Evolutionary conservation across 1,140 invertebrate genomes (phyloP).

Genomic region (Diuraphis noxia): DNA sequence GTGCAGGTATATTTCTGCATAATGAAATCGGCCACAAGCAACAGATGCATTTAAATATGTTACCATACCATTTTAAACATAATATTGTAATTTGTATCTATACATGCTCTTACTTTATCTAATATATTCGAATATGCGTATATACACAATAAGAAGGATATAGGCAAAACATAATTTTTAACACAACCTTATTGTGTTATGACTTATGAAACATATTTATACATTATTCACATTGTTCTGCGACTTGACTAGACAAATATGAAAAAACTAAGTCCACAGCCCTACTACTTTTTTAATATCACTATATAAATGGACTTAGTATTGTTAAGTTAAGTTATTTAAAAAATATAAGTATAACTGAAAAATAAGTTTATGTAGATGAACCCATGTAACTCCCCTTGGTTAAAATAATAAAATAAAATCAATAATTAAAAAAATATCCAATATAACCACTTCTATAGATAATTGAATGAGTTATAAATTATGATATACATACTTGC

Average conservation of each 20-base stretch:
- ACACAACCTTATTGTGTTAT: too few species aligned
- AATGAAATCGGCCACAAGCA: neutral
- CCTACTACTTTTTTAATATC: too few species aligned
- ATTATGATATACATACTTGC: slow-evolving; percentile 60
- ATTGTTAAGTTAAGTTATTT: neutral
- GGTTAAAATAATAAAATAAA: neutral
- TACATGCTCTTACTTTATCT: too few species aligned
- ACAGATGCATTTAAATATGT: neutral
- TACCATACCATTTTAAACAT: neutral
- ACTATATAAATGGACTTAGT: slow-evolving; percentile 58
- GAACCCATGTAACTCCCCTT: neutral
- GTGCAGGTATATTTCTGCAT: neutral
- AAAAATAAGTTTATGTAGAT: neutral
- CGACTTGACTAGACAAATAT: too few species aligned
- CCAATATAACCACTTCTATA: neutral
- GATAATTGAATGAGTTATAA: neutral
- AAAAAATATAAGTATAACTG: neutral
- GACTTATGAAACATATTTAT: too few species aligned
- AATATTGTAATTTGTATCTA: too few species aligned
- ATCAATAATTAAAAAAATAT: neutral
- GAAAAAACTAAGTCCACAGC: too few species aligned
- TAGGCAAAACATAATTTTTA: too few species aligned
- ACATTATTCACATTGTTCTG: too few species aligned
- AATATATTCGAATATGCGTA: too few species aligned
- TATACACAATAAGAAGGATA: too few species aligned